Conservation (phyloP, 2,113 vertebrate genomes). For the Rhinogobius similis region DNA sequence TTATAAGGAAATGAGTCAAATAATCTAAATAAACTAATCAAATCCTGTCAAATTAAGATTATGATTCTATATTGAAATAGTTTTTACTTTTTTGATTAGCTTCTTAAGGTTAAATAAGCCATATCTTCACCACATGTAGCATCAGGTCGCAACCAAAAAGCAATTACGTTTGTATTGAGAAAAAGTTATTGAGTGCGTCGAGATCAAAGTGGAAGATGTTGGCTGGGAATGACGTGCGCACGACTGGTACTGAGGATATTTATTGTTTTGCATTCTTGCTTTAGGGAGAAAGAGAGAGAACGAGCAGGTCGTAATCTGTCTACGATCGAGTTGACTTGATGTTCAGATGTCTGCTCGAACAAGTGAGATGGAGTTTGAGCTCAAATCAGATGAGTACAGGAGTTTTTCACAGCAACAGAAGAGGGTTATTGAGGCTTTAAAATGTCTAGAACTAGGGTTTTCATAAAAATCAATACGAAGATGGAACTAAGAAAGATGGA, state of each 20-base stretch:
- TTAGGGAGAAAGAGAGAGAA: background rate
- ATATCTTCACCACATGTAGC: background rate
- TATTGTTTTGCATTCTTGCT: slow-evolving; percentile 56
- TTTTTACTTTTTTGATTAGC: background rate
- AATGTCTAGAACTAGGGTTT: too few species aligned
- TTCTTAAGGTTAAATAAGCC: too few species aligned
- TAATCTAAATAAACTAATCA: background rate
- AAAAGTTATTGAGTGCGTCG: background rate
- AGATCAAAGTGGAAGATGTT: background rate
- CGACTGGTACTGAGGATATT: background rate
- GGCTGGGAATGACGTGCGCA: background rate
- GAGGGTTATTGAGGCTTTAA: background rate
- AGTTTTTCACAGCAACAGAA: background rate
- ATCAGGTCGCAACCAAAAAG: slow-evolving; percentile 2
- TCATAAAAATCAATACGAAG: too few species aligned
- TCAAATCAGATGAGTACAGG: background rate
- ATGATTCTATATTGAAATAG: background rate
- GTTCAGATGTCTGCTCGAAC: slow-evolving; percentile 19
- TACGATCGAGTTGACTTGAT: slow-evolving; percentile 34
- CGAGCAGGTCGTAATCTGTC: slow-evolving; percentile 28
- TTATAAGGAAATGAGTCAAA: background rate
- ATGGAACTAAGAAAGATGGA: too few species aligned
- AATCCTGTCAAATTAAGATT: background rate
- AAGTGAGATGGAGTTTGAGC: background rate
- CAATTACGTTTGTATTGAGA: background rate